Conservation (phyloP, 2,888 invertebrate species). For the Chymomyza caudatula region DNA sequence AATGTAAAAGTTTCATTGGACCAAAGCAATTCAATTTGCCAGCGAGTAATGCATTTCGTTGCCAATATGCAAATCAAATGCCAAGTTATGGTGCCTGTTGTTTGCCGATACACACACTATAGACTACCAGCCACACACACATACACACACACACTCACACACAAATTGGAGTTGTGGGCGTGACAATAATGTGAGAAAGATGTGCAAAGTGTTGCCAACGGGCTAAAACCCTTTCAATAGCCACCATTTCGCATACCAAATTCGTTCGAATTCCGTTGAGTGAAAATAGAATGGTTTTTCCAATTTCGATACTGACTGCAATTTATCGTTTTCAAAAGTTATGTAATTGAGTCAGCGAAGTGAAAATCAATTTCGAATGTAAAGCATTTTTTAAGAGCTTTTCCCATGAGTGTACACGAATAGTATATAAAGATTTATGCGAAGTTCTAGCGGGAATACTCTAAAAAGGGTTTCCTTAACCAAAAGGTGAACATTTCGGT, state of each 20-base stretch:
- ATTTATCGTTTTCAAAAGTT: background rate
- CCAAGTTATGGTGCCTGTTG: constrained; percentile 13
- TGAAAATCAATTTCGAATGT: background rate
- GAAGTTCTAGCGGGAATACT: no score
- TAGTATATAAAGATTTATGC: no score
- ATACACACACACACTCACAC: background rate
- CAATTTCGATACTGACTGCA: background rate
- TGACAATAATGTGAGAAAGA: background rate
- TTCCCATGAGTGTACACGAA: background rate
- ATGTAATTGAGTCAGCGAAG: background rate
- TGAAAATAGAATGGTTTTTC: background rate
- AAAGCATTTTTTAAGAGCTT: background rate
- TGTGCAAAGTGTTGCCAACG: background rate
- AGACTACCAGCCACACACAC: background rate
- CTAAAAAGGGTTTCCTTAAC: no score
- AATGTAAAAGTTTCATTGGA: constrained; percentile 49
- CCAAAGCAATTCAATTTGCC: constrained; percentile 60
- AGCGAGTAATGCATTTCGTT: constrained; percentile 43
- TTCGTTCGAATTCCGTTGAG: background rate
- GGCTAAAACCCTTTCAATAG: background rate
- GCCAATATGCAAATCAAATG: constrained; percentile 38
- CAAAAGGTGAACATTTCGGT: no score
- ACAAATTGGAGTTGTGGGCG: background rate
- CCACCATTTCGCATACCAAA: background rate
- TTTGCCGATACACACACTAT: background rate